These are phyloP conservation scores for Gymnoscopelus microlampas DNA, from an alignment of 2,797 vertebrate genomes.

Conservation along the genomic window DNA sequence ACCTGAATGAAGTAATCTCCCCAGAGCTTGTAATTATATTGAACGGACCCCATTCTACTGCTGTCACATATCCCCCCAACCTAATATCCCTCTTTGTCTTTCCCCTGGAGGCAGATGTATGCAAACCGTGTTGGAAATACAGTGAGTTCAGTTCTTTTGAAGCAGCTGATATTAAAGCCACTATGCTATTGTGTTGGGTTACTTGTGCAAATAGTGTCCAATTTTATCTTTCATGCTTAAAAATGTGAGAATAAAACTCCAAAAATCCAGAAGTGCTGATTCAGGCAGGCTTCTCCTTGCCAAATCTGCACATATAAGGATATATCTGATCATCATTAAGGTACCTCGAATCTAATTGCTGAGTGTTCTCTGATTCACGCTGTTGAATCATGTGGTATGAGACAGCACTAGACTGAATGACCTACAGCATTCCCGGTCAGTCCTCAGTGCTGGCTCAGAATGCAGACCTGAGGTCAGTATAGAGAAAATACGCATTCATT, in stretches of 20 bases:
- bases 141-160: background rate
- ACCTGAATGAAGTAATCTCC: slow-evolving; percentile 68
- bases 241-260: background rate
- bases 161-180: background rate
- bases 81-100: slow-evolving; percentile 59
- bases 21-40: slow-evolving; percentile 75
- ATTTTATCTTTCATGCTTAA: background rate
- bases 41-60: slow-evolving; percentile 34
- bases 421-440: slow-evolving; percentile 13
- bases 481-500: slow-evolving; percentile 51
- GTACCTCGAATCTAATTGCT: slow-evolving; percentile 8
- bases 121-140: slow-evolving; percentile 16
- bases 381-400: slow-evolving; percentile 42
- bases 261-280: background rate
- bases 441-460: slow-evolving; percentile 17
- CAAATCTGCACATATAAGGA: slow-evolving; percentile 33
- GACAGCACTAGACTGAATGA: slow-evolving; percentile 27
- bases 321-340: slow-evolving; percentile 4
- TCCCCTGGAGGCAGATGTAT: slow-evolving; percentile 60
- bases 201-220: too few species aligned
- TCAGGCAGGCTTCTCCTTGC: background rate
- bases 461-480: slow-evolving; percentile 23
- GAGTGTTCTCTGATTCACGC: slow-evolving; percentile 48
- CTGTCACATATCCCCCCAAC: slow-evolving; percentile 16
- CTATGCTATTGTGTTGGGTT: too few species aligned